phyloP scores from a whole-genome alignment of 2,113 vertebrate genomes.

The Felis chaus region DNA sequence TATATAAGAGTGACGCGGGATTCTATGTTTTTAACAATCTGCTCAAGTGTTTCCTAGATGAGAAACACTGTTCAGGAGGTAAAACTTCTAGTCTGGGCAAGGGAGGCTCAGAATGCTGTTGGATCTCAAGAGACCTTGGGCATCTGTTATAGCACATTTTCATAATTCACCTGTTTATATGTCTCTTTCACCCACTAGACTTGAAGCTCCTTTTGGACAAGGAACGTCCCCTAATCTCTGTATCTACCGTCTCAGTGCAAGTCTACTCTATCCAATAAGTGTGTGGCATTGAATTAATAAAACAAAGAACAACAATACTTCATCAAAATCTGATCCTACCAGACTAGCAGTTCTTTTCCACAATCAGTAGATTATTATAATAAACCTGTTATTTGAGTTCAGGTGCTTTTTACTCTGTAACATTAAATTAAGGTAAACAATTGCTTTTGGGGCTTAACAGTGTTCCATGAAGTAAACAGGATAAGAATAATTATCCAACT shows the following conservation, averaged over 20 bases:
- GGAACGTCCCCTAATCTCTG: neutral
- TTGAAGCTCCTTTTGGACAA: neutral
- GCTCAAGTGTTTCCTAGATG: neutral
- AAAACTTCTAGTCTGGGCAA: neutral
- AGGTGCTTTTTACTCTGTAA: neutral
- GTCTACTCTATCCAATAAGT: neutral
- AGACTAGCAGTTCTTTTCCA: neutral
- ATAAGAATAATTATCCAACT: conserved; percentile 28
- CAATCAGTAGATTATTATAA: neutral
- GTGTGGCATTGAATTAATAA: conserved; percentile 11
- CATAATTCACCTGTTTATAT: neutral
- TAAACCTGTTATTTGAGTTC: neutral
- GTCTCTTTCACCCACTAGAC: neutral
- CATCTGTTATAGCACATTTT: neutral
- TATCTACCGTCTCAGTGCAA: neutral
- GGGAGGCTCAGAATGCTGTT: neutral
- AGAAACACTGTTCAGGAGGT: neutral
- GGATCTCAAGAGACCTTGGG: neutral
- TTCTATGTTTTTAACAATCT: neutral
- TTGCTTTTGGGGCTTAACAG: conserved; percentile 21
- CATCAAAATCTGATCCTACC: conserved; percentile 43
- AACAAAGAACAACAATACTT: conserved; percentile 2
- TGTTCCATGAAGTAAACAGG: neutral
- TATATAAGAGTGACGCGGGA: neutral
- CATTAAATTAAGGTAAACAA: neutral